Evolutionary conservation across 2,797 vertebrate genomes (phyloP), one percentile per base, ranked within the genome.

Genomic region (Xenopus petersii): DNA sequence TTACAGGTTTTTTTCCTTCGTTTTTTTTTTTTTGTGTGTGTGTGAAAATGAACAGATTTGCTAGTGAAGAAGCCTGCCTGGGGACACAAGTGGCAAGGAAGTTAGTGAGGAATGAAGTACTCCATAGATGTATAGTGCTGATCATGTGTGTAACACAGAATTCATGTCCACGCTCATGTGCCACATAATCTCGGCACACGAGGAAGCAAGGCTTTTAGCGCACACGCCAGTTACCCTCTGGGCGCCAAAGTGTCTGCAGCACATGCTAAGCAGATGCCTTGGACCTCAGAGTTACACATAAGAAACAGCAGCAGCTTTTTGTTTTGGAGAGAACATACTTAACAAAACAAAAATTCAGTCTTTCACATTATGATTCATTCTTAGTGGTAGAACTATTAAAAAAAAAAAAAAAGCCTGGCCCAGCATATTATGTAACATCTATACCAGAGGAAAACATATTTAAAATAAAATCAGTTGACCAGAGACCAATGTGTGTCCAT

Each of bases 181-280:
- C 90, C 90, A 90, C 88, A 86, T 87, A 90, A 91, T 85, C 88
- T 90, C 90, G 94, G 93, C 91, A 91, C 90, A 92, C 85, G 86
- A 86, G 88, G 90, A 92, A 91, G 91, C 83, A 94, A 83, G 87
- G 92, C 86, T 90, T 92, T 55, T 73, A 96, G 92, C 92, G 90
- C 84, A 89, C 86, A 87, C 87, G 90, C 90, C 89, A 86, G 91
- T 88, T 87, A 48, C 84, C 21, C 21, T 4, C 58, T 26, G 17
- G 21, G 10, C 12, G 10, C 58, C 58, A 10, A 60, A 26, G 17
- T 24, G 21, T 26, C 21, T 26, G 21, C n/a, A 24, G n/a, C 58
- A 60, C 21, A 60, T 6, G 4, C 2, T 56, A 60, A 60, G 17
- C 9, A 21, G 2, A 59, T 59, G 56, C 21, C 10, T 4, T 10